Percentiles rank a stretch among this genome's conserved stretches.
These are phyloP conservation scores for Mesoclemmys tuberculata DNA, from an alignment of 2,113 vertebrate species.

Conservation along the genomic window DNA sequence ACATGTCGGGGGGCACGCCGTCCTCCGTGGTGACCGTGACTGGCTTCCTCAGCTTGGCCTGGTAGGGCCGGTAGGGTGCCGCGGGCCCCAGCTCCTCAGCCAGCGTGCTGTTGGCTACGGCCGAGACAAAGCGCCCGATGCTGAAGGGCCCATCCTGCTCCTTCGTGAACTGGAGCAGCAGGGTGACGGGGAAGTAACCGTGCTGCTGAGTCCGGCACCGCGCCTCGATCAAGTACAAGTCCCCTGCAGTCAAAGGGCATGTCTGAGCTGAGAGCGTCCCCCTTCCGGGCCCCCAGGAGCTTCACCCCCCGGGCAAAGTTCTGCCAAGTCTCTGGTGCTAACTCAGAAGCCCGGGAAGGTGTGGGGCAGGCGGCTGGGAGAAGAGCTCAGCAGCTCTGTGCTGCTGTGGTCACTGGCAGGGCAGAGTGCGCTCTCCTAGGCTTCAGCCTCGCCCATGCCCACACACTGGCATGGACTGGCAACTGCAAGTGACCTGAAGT, in stretches of 20 bases:
- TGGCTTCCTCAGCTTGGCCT: conserved; percentile 28
- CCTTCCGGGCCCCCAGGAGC: rapidly evolving
- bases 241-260: conserved; percentile 68
- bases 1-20: conserved; percentile 83
- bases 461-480: conserved; percentile 71
- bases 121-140: conserved; percentile 85
- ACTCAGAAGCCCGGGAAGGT: neutral
- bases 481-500: conserved; percentile 32
- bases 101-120: conserved; percentile 72
- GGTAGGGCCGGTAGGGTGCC: conserved; percentile 76
- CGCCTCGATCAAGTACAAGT: conserved; percentile 77
- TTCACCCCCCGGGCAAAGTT: too few relatives aligned
- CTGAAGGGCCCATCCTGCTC: conserved; percentile 74
- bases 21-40: conserved; percentile 71
- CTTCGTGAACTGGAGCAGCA: conserved; percentile 85
- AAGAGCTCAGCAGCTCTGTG: too few relatives aligned
- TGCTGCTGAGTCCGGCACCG: conserved; percentile 72
- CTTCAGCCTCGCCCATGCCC: neutral
- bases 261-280: neutral
- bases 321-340: neutral
- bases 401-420: neutral
- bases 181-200: conserved; percentile 78
- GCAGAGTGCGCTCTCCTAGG: neutral
- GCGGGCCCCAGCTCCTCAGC: conserved; percentile 82
- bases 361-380: too few relatives aligned